Conservation (phyloP, 2,888 invertebrate genomes). For the Masnerella sp. region DNA sequence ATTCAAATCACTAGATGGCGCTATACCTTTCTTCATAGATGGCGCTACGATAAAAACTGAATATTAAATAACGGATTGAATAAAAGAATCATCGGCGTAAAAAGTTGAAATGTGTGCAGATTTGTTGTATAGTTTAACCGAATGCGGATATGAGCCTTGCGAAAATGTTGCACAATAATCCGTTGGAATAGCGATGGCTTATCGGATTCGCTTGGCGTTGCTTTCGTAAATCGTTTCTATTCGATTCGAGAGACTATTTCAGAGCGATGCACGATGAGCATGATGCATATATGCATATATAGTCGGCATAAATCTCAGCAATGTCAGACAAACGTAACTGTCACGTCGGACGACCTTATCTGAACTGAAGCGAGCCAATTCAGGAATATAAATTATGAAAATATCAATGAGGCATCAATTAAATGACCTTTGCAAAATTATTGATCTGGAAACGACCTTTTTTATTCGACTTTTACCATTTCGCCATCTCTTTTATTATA, state of each 20-base stretch:
- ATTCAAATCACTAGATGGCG: too few species aligned
- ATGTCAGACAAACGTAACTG: conserved; percentile 55
- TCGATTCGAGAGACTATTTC: conserved; percentile 54
- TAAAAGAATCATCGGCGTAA: conserved; percentile 7
- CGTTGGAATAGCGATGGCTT: conserved; percentile 56
- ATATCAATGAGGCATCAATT: conserved; percentile 52
- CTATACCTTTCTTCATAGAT: too few species aligned
- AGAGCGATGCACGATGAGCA: conserved; percentile 59
- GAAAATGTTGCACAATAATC: conserved; percentile 59
- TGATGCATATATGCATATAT: conserved; percentile 56
- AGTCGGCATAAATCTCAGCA: conserved; percentile 52
- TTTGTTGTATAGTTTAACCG: conserved; percentile 33
- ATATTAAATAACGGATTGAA: conserved; percentile 9
- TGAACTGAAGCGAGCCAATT: conserved; percentile 50
- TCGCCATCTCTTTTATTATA: background rate
- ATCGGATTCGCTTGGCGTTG: conserved; percentile 56
- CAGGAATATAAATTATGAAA: conserved; percentile 50
- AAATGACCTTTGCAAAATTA: conserved; percentile 43
- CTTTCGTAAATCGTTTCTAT: conserved; percentile 59
- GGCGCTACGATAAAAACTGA: too few species aligned
- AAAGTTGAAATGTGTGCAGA: conserved; percentile 3
- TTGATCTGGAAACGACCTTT: background rate
- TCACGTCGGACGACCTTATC: conserved; percentile 53
- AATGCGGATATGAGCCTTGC: conserved; percentile 59
- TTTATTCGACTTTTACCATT: background rate